A percentile compares a stretch with the other conserved stretches of the same genome.
These are phyloP conservation scores for Lissocephala sabroskyi DNA, from an alignment of 2,888 invertebrate species.

Conservation along the genomic window DNA sequence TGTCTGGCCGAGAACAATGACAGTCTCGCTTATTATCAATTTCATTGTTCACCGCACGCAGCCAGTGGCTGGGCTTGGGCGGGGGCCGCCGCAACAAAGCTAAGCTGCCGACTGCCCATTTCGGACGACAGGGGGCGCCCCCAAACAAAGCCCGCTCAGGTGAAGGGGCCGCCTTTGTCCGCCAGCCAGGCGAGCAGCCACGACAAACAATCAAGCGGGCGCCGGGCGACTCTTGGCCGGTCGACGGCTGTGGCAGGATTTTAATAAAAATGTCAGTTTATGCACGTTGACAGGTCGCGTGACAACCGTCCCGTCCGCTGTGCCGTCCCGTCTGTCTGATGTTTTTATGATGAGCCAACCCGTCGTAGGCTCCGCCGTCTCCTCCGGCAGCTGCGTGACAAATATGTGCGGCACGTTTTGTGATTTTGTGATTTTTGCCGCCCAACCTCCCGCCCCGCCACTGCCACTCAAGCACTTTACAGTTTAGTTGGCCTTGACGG, in stretches of 20 bases:
- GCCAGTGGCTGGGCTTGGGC: neutral
- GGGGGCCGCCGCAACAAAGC: neutral
- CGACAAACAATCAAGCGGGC: too few relatives aligned
- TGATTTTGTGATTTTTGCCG: slow-evolving; percentile 47
- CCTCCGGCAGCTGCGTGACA: slow-evolving; percentile 6
- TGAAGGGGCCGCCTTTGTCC: slow-evolving; percentile 41
- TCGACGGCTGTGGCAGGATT: slow-evolving; percentile 48
- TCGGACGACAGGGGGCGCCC: slow-evolving; percentile 40
- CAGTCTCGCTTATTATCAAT: too few relatives aligned
- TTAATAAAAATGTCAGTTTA: slow-evolving; percentile 68
- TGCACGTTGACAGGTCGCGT: slow-evolving; percentile 61
- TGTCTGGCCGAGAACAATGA: too few relatives aligned
- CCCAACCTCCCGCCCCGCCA: neutral
- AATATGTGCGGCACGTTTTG: slow-evolving; percentile 65
- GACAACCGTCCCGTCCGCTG: slow-evolving; percentile 35
- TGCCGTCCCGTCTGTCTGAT: slow-evolving; percentile 31
- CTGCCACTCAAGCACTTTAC: neutral
- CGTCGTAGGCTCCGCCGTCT: neutral
- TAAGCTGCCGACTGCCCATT: slow-evolving; percentile 14
- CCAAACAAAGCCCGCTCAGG: slow-evolving; percentile 51
- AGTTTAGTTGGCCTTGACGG: slow-evolving; percentile 9
- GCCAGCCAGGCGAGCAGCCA: neutral
- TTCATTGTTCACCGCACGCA: too few relatives aligned
- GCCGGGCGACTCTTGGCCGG: too few relatives aligned
- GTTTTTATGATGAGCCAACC: slow-evolving; percentile 54